Evolutionary conservation across 2,888 invertebrate genomes (phyloP).

Genomic region (Monochamus alternatus): DNA sequence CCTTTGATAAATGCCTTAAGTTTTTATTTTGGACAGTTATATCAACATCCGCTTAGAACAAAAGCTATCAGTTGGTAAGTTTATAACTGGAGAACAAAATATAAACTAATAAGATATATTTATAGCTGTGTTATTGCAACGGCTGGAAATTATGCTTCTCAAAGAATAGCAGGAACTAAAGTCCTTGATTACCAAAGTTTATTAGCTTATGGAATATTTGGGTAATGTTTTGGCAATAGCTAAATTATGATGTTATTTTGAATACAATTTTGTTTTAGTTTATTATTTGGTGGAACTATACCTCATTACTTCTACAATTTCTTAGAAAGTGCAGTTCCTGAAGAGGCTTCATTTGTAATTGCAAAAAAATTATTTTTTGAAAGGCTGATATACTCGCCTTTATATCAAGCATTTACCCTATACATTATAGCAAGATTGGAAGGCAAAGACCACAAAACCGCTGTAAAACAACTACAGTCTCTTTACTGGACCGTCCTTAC

Average conservation of each 20-base stretch:
- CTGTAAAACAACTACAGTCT: constrained; percentile 76
- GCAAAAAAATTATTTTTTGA: constrained; percentile 81
- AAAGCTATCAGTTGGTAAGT: constrained; percentile 86
- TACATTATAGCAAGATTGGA: constrained; percentile 84
- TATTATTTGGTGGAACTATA: constrained; percentile 85
- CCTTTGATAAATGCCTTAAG: constrained; percentile 80
- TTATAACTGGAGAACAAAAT: neutral
- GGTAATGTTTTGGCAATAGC: constrained; percentile 71
- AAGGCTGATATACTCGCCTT: constrained; percentile 83
- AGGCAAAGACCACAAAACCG: constrained; percentile 80
- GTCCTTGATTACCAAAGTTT: constrained; percentile 79
- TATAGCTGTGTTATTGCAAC: constrained; percentile 82
- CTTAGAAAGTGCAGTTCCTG: constrained; percentile 76
- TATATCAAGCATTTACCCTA: constrained; percentile 81
- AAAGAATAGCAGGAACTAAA: constrained; percentile 79
- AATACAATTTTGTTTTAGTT: constrained; percentile 69
- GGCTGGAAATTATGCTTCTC: constrained; percentile 83
- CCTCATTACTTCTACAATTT: constrained; percentile 85
- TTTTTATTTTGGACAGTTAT: constrained; percentile 83
- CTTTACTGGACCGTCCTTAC: constrained; percentile 79
- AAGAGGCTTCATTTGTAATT: constrained; percentile 70
- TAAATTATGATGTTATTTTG: neutral
- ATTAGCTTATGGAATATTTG: constrained; percentile 83
- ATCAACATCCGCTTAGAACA: constrained; percentile 83
- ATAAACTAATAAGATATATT: constrained; percentile 38